These are phyloP conservation scores for Drosophila prostipennis DNA, from an alignment of 2,888 invertebrate genomes.

Conservation along the genomic window DNA sequence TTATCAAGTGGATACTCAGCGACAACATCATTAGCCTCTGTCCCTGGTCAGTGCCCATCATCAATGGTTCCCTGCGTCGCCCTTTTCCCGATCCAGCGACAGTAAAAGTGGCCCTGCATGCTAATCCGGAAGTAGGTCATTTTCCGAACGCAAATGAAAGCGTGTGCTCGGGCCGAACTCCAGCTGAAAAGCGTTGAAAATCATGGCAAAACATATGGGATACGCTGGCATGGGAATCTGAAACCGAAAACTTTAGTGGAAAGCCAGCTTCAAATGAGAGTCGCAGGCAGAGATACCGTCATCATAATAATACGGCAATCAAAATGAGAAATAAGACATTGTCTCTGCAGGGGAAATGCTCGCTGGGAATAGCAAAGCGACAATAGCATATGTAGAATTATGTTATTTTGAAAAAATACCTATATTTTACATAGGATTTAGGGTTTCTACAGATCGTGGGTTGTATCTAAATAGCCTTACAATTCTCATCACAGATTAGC, in stretches of 20 bases:
- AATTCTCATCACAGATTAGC: background rate
- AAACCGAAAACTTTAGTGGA: slow-evolving; percentile 51
- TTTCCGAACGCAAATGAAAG: slow-evolving; percentile 77
- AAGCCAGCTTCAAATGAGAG: slow-evolving; percentile 21
- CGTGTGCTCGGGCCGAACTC: slow-evolving; percentile 39
- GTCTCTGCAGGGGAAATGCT: slow-evolving; percentile 48
- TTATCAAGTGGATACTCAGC: slow-evolving; percentile 52
- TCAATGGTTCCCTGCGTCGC: slow-evolving; percentile 18
- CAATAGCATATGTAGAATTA: no score
- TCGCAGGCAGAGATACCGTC: slow-evolving; percentile 37
- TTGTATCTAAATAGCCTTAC: background rate
- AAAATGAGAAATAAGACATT: slow-evolving; percentile 60
- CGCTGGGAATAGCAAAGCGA: slow-evolving; percentile 3
- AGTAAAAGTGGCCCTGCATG: slow-evolving; percentile 67
- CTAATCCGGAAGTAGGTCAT: slow-evolving; percentile 77
- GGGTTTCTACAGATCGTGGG: no score
- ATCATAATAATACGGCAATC: slow-evolving; percentile 54
- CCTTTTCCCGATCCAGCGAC: slow-evolving; percentile 43
- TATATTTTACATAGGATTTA: no score
- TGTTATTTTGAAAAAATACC: no score
- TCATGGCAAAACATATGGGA: slow-evolving; percentile 55
- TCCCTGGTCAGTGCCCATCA: slow-evolving; percentile 14
- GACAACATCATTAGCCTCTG: slow-evolving; percentile 65
- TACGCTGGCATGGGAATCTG: slow-evolving; percentile 63
- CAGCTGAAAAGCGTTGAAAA: slow-evolving; percentile 57